Evolutionary conservation across 2,797 vertebrate species (phyloP).

Genomic region (Euthynnus affinis): DNA sequence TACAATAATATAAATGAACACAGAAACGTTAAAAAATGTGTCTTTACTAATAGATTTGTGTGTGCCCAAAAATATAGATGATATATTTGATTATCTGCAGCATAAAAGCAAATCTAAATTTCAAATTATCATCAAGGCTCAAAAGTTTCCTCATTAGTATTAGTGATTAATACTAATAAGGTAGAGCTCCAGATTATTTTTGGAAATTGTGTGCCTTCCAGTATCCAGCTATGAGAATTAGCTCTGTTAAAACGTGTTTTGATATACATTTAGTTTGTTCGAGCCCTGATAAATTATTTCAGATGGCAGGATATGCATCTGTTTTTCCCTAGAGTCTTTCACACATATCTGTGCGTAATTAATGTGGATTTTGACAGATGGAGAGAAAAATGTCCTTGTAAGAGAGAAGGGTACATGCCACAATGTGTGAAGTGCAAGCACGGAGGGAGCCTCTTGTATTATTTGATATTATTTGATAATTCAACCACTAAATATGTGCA

Average conservation of each 20-base stretch:
- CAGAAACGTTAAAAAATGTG: not conserved
- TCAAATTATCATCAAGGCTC: conserved; percentile 34
- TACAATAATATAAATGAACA: conserved; percentile 31
- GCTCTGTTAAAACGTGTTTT: conserved; percentile 63
- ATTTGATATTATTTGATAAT: conserved; percentile 75
- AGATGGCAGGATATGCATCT: conserved; percentile 86
- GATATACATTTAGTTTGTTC: conserved; percentile 79
- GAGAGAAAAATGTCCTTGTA: conserved; percentile 82
- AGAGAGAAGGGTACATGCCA: conserved; percentile 87
- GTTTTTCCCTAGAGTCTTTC: conserved; percentile 85
- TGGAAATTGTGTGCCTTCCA: conserved; percentile 43
- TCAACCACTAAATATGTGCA: conserved; percentile 62
- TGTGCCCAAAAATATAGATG: conserved; percentile 30
- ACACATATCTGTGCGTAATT: conserved; percentile 88
- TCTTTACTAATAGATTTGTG: conserved; percentile 1
- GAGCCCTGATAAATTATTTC: conserved; percentile 78
- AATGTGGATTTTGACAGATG: conserved; percentile 91
- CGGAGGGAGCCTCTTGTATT: conserved; percentile 82
- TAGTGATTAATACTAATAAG: conserved; percentile 41
- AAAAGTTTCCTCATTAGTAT: conserved; percentile 38
- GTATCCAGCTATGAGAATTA: conserved; percentile 54
- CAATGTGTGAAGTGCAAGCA: conserved; percentile 88
- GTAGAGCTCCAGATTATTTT: conserved; percentile 36
- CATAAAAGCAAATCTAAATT: conserved; percentile 41
- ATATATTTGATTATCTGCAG: conserved; percentile 35